Conservation (phyloP, 2,888 invertebrate genomes). For the Cephus pulcher region DNA sequence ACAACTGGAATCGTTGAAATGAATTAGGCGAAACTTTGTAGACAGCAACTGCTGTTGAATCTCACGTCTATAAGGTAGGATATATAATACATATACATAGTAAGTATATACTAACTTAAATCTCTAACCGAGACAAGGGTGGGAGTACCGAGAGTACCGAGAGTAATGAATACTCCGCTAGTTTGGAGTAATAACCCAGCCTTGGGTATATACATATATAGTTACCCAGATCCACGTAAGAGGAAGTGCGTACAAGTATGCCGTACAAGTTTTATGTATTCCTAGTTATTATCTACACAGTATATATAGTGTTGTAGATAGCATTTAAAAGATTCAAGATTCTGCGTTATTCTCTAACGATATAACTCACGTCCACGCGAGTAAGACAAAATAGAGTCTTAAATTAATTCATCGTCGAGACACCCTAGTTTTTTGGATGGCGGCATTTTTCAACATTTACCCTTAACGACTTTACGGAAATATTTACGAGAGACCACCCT, state of each 20-base stretch:
- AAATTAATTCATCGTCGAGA: not conserved
- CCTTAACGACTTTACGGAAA: not conserved
- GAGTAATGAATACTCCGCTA: not conserved
- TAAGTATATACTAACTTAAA: not conserved
- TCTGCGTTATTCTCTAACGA: not conserved
- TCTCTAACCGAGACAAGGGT: not conserved
- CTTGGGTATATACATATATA: not conserved
- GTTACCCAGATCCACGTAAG: not conserved
- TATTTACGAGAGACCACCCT: not conserved
- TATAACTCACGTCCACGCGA: not conserved
- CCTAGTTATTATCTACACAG: not conserved
- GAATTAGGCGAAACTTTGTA: not conserved
- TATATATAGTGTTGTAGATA: not conserved
- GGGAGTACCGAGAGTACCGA: not conserved
- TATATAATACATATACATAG: too few species aligned
- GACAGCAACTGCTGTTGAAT: not conserved
- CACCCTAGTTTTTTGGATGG: not conserved
- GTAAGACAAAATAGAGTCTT: not conserved
- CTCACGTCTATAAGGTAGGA: not conserved
- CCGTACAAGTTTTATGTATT: not conserved
- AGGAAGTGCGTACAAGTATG: not conserved
- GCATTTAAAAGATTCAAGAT: not conserved
- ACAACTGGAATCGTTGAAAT: not conserved
- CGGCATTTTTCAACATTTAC: not conserved
- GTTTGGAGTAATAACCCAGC: not conserved